phyloP scores from a whole-genome alignment of 2,888 invertebrate genomes.

The Melipona bicolor region DNA sequence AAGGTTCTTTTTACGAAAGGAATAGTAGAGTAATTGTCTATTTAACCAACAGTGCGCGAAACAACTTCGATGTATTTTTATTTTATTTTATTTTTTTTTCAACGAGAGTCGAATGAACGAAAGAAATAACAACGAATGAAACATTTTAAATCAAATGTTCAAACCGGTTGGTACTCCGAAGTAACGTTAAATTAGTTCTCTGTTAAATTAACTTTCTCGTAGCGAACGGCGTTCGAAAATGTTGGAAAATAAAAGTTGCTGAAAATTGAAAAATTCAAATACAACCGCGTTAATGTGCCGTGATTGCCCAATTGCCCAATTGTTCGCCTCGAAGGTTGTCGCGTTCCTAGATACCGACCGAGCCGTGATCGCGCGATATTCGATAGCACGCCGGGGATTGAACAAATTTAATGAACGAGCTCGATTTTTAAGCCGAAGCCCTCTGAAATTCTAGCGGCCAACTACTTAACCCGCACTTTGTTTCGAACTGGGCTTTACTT shows the following conservation, averaged over 20 bases:
- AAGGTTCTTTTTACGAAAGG: no score
- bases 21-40: no score
- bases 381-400: neutral
- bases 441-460: constrained; percentile 12
- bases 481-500: neutral
- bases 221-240: neutral
- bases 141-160: no score
- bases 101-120: no score
- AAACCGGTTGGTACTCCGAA: no score
- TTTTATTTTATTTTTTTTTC: no score
- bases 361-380: constrained; percentile 1
- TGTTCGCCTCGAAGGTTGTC: neutral
- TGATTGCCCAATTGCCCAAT: no score
- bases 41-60: no score
- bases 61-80: no score
- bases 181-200: neutral
- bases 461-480: neutral
- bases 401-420: constrained; percentile 6
- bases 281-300: neutral
- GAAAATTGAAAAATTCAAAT: neutral
- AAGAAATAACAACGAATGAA: no score
- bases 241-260: neutral
- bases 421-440: neutral
- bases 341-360: neutral
- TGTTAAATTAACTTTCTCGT: neutral